Conservation (phyloP, 2,113 vertebrate species). For the Mirza zaza region DNA sequence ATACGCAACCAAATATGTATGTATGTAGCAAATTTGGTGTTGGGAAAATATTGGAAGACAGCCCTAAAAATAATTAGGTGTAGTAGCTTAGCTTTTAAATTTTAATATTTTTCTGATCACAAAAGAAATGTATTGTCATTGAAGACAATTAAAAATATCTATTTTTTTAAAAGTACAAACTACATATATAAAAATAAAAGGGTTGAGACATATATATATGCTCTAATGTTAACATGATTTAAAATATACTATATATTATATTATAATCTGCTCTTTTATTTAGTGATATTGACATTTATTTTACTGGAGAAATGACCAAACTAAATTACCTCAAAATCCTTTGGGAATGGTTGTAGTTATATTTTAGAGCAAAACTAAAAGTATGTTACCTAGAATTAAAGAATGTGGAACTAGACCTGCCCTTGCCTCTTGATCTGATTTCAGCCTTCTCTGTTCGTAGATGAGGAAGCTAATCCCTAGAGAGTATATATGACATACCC, state of each 20-base stretch:
- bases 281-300: constrained; percentile 17
- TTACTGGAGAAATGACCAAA: constrained; percentile 21
- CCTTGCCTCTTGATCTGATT: background rate
- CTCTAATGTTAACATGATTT: background rate
- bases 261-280: background rate
- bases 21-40: background rate
- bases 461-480: background rate
- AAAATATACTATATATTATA: background rate
- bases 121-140: background rate
- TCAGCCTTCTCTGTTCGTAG: background rate
- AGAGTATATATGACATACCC: background rate
- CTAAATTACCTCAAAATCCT: background rate
- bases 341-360: background rate
- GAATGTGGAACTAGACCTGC: background rate
- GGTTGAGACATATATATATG: background rate
- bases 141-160: background rate
- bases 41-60: background rate
- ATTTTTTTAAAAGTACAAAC: background rate
- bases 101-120: constrained; percentile 11
- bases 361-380: constrained; percentile 4
- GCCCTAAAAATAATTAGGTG: background rate
- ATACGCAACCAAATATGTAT: too few species aligned
- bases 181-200: background rate
- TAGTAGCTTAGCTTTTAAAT: background rate
- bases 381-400: background rate